Base-by-base conservation (phyloP, 2,888 invertebrate species). In the Microctonus brassicae region DNA sequence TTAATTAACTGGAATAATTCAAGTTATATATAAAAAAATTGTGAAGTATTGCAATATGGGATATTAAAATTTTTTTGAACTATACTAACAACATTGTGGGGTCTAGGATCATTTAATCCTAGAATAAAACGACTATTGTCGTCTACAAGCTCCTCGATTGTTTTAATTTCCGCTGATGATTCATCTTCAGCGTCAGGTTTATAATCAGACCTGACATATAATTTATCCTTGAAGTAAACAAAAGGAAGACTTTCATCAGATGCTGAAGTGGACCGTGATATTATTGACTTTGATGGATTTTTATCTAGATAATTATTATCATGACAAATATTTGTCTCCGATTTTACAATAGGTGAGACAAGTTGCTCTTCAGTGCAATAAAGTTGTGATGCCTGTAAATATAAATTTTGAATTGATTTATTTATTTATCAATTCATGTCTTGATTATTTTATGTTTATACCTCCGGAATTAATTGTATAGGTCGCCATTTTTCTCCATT, bases 401-500 rank as follows among this genome's bases (percentile, higher is more conserved):
- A 2, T 6, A 55, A 39, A 24, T 2, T 11, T 47, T 61, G 0
- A 29, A 24, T 65, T 24, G 17, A 58, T 60, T 60, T n/a, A n/a
- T n/a, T n/a, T n/a, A n/a, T n/a, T n/a, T n/a, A n/a, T n/a, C n/a
- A n/a, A n/a, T n/a, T n/a, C n/a, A n/a, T n/a, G n/a, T n/a, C n/a
- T n/a, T n/a, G n/a, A n/a, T n/a, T n/a, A n/a, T n/a, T n/a, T 29
- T 29, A 7, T 29, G 29, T 53, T 10, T 24, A 70, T 67, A 75
- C 74, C 39, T 74, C 71, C 29, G 76, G 71, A n/a, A 70, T 58
- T n/a, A 73, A 72, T 22, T 73, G 36, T 17, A 73, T 68, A 20
- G 80, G 80, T 72, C 69, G 47, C 80, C 80, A 80, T 24, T 70
- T 73, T n/a, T 66, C 26, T 26, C 75, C 75, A 36, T 74, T 42